Conservation (phyloP, 2,797 vertebrate species). For the Schizothorax lantsangensis region DNA sequence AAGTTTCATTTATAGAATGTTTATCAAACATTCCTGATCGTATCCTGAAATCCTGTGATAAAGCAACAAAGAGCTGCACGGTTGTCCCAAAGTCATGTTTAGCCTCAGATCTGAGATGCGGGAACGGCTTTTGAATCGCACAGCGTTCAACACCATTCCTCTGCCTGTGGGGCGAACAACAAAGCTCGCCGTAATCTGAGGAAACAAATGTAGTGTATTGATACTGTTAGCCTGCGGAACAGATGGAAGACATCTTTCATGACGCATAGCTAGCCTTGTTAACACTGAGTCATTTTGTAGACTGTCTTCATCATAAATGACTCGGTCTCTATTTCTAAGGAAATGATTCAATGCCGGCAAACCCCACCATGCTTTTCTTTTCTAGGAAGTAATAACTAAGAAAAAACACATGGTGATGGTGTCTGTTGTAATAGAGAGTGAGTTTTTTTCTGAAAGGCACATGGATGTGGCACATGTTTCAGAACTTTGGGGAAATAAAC, state of each 20-base stretch:
- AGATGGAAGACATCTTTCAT: slow-evolving; percentile 51
- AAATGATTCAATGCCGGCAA: slow-evolving; percentile 64
- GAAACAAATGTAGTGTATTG: background rate
- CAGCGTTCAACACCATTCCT: background rate
- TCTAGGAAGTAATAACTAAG: slow-evolving; percentile 69
- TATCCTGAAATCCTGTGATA: slow-evolving; percentile 43
- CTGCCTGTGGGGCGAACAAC: slow-evolving; percentile 18
- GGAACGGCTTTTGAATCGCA: slow-evolving; percentile 2
- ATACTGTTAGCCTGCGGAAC: slow-evolving; percentile 1
- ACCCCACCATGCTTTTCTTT: slow-evolving; percentile 55
- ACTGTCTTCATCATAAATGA: slow-evolving; percentile 63
- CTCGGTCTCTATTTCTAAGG: slow-evolving; percentile 64
- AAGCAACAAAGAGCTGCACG: slow-evolving; percentile 3
- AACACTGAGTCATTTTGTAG: slow-evolving; percentile 60
- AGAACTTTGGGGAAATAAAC: background rate
- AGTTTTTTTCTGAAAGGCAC: background rate
- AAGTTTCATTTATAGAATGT: slow-evolving; percentile 28
- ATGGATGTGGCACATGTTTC: slow-evolving; percentile 6
- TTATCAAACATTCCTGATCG: slow-evolving; percentile 34
- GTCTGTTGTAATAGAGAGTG: slow-evolving; percentile 8
- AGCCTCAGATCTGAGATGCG: slow-evolving; percentile 20
- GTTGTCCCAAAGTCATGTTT: slow-evolving; percentile 31
- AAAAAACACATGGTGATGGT: background rate
- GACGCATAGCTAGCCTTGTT: slow-evolving; percentile 48
- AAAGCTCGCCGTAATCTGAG: slow-evolving; percentile 44